Conservation (phyloP, 2,113 vertebrate genomes). For the Corynorhinus townsendii region DNA sequence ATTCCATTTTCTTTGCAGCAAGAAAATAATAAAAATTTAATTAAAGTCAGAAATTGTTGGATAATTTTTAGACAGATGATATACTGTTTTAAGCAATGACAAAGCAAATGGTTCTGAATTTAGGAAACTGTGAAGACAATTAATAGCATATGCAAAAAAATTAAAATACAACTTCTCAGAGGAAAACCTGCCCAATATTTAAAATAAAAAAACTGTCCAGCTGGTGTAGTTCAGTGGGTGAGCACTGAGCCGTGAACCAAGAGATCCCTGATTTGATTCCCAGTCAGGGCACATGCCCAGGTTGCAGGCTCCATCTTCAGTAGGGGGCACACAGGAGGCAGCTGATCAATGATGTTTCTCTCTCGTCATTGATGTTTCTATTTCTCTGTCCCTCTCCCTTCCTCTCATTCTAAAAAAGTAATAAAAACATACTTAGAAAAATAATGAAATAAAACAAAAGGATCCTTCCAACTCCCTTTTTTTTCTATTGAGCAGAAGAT, state of each 20-base stretch:
- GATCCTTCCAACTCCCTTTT: not conserved
- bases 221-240: too few relatives aligned
- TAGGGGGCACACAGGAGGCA: too few relatives aligned
- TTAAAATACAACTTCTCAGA: not conserved
- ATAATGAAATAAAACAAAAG: not conserved
- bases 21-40: slow-evolving; percentile 35
- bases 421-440: too few relatives aligned
- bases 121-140: not conserved
- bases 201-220: not conserved
- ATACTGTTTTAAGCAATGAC: slow-evolving; percentile 13
- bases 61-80: slow-evolving; percentile 16
- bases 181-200: not conserved
- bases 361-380: too few relatives aligned
- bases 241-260: not conserved
- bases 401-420: too few relatives aligned
- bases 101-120: not conserved
- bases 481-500: not conserved
- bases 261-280: not conserved
- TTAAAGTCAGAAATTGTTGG: slow-evolving; percentile 36
- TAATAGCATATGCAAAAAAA: not conserved
- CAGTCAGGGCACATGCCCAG: too few relatives aligned
- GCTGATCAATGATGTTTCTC: too few relatives aligned
- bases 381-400: too few relatives aligned
- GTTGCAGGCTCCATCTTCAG: too few relatives aligned
- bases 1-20: not conserved